Percentiles rank a stretch among this genome's conserved stretches.
Conservation (phyloP, 2,113 vertebrate genomes). For the Pollimyrus isidori region DNA sequence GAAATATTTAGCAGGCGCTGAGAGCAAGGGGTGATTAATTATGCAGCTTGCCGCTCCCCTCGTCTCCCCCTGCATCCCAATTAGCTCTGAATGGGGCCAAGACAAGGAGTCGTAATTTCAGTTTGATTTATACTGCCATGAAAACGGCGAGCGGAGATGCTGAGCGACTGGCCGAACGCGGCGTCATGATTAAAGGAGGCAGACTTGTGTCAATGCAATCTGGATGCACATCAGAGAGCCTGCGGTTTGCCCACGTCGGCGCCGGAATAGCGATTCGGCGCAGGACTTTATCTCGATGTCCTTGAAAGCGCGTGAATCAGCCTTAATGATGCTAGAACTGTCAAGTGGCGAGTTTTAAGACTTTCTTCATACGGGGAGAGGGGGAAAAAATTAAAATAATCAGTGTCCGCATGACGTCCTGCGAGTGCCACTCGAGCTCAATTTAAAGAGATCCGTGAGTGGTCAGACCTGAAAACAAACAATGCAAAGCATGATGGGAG, state of each 20-base stretch:
- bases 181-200: neutral
- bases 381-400: neutral
- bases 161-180: neutral
- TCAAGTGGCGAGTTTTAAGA: neutral
- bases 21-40: slow-evolving; percentile 5
- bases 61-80: slow-evolving; percentile 8
- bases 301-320: neutral
- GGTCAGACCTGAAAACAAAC: neutral
- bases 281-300: neutral
- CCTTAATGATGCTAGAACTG: neutral
- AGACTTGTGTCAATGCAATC: neutral
- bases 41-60: neutral
- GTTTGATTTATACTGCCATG: slow-evolving; percentile 12
- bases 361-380: neutral
- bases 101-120: slow-evolving; percentile 4
- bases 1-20: slow-evolving; percentile 10
- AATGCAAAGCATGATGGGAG: neutral
- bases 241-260: neutral
- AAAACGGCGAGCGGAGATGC: neutral
- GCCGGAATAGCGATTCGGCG: neutral
- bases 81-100: slow-evolving; percentile 1
- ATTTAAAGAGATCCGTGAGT: neutral
- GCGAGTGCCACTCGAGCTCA: neutral
- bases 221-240: neutral
- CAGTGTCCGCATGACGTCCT: neutral